These are phyloP conservation scores for Ennomos quercinarius DNA, from an alignment of 2,888 invertebrate genomes.

Conservation along the genomic window DNA sequence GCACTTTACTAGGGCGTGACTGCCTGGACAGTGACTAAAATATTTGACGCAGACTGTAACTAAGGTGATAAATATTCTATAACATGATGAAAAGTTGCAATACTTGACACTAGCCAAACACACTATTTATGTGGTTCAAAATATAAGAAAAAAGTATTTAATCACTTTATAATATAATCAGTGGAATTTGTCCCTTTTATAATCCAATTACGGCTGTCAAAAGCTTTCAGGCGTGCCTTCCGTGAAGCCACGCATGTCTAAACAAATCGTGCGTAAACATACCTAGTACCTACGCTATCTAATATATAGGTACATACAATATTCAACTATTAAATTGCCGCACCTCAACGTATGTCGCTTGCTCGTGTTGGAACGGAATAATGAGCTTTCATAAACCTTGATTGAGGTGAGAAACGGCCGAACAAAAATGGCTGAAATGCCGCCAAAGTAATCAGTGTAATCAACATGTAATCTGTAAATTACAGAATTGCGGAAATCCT, in stretches of 20 bases:
- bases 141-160: too few relatives aligned
- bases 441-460: slow-evolving; percentile 6
- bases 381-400: slow-evolving; percentile 17
- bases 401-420: slow-evolving; percentile 13
- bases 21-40: too few relatives aligned
- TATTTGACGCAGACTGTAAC: too few relatives aligned
- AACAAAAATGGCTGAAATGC: slow-evolving; percentile 14
- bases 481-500: slow-evolving; percentile 16
- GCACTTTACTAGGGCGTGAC: too few relatives aligned
- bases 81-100: too few relatives aligned
- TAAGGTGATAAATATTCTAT: too few relatives aligned
- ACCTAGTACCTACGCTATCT: not conserved
- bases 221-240: slow-evolving; percentile 16
- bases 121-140: too few relatives aligned
- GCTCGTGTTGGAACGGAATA: slow-evolving; percentile 19
- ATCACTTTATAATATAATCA: not conserved
- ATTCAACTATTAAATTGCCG: slow-evolving; percentile 30
- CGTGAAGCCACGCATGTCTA: slow-evolving; percentile 14
- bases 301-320: slow-evolving; percentile 2
- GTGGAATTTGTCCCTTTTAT: not conserved
- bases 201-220: slow-evolving; percentile 6
- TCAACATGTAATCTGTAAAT: slow-evolving; percentile 19
- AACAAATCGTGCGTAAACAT: slow-evolving; percentile 22
- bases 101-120: too few relatives aligned
- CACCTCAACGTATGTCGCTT: slow-evolving; percentile 22